Evolutionary conservation across 2,113 vertebrate genomes (phyloP).

Genomic region (Chloropsis cyanopogon): DNA sequence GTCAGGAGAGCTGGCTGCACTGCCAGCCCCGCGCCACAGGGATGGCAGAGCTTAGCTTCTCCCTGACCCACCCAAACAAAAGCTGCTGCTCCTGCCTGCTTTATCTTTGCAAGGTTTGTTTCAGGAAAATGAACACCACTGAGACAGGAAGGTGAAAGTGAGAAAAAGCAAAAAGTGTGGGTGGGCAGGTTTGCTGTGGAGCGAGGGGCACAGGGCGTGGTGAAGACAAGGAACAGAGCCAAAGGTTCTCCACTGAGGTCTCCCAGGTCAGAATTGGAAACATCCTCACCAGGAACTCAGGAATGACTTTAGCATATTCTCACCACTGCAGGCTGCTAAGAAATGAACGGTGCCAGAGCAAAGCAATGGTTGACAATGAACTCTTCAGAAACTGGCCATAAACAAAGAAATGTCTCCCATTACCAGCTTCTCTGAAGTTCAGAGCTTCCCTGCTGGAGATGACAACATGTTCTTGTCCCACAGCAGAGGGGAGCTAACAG

Average conservation of each 20-base stretch:
- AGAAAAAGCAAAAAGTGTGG: rapidly evolving
- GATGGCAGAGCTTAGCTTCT: not conserved
- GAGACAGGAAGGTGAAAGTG: not conserved
- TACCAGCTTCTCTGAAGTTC: not conserved
- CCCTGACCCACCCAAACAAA: too few relatives aligned
- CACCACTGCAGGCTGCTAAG: not conserved
- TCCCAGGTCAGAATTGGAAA: not conserved
- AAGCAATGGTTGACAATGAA: not conserved
- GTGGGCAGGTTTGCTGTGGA: not conserved
- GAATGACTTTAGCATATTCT: not conserved
- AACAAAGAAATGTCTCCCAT: not conserved
- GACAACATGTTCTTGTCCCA: not conserved
- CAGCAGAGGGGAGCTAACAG: not conserved
- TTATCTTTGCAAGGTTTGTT: not conserved
- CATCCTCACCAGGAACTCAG: not conserved
- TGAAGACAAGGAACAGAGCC: not conserved
- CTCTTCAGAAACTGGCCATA: not conserved
- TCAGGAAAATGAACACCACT: not conserved
- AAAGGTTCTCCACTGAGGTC: not conserved
- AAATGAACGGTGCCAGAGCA: not conserved
- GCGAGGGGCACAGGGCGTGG: not conserved
- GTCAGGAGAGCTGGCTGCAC: not conserved
- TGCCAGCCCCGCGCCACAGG: not conserved
- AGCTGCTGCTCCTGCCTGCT: not conserved
- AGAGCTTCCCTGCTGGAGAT: not conserved